These are phyloP conservation scores for Caerostris darwini DNA, from an alignment of 1,140 invertebrate genomes.

Conservation along the genomic window DNA sequence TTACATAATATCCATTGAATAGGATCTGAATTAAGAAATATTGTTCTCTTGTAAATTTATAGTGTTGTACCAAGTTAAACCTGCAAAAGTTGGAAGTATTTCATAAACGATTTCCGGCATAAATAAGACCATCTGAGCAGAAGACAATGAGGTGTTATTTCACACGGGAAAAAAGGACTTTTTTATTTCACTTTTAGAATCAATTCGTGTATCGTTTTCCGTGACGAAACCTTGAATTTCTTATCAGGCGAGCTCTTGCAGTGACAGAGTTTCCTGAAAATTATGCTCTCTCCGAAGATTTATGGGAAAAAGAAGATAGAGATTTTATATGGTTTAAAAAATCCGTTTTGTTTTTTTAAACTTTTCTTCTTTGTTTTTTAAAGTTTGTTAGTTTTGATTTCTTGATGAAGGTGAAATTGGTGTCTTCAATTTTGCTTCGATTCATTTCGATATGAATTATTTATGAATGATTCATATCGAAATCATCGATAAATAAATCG, in stretches of 20 bases:
- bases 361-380: background rate
- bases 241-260: background rate
- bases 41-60: background rate
- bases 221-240: slow-evolving; percentile 68
- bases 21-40: background rate
- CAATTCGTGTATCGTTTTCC: slow-evolving; percentile 48
- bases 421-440: too few relatives aligned
- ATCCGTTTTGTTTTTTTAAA: background rate
- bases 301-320: background rate
- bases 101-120: slow-evolving; percentile 58
- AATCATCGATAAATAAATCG: too few relatives aligned
- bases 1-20: too few relatives aligned
- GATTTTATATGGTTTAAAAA: slow-evolving; percentile 1
- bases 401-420: too few relatives aligned
- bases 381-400: background rate
- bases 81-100: slow-evolving; percentile 46
- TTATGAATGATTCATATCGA: too few relatives aligned
- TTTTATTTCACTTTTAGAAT: slow-evolving; percentile 68
- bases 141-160: slow-evolving; percentile 74
- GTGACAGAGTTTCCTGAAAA: background rate
- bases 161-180: slow-evolving; percentile 72
- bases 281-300: background rate
- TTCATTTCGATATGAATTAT: too few relatives aligned
- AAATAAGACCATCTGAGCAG: slow-evolving; percentile 52
- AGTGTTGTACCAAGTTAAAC: background rate